Percentiles rank a stretch among this genome's conserved stretches.
Evolutionary conservation across 2,113 vertebrate species (phyloP).

Genomic region (Osmerus mordax): DNA sequence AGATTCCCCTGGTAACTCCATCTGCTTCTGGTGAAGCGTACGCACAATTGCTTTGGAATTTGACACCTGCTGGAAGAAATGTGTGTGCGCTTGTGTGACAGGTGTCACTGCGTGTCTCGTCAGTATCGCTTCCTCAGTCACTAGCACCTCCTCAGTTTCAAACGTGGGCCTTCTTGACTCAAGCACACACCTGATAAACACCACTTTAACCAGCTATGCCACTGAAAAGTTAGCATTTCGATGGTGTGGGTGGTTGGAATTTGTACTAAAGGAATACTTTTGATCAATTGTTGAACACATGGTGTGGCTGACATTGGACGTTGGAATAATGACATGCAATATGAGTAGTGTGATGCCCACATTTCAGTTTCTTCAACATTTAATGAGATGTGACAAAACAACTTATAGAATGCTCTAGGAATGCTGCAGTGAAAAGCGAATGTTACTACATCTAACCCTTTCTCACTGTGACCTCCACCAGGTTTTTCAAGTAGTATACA

Average conservation of each 20-base stretch:
- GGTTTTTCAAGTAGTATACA: too few relatives aligned
- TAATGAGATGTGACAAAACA: neutral
- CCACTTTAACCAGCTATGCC: too few relatives aligned
- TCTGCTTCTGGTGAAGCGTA: neutral
- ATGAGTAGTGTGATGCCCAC: too few relatives aligned
- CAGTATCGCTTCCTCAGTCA: too few relatives aligned
- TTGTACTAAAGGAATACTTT: neutral
- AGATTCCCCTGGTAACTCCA: neutral
- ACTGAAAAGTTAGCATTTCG: too few relatives aligned
- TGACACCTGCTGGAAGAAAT: slow-evolving; percentile 7
- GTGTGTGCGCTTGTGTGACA: neutral
- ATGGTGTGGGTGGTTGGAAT: neutral
- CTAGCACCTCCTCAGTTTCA: neutral
- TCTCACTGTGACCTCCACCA: too few relatives aligned
- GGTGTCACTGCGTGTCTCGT: neutral
- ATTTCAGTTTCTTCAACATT: too few relatives aligned
- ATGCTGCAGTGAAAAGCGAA: neutral
- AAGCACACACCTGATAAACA: too few relatives aligned
- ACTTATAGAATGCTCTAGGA: neutral
- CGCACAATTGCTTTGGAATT: slow-evolving; percentile 7
- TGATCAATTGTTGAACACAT: too few relatives aligned
- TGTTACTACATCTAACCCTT: neutral
- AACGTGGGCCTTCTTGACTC: neutral
- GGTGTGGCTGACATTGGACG: too few relatives aligned
- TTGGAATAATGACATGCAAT: too few relatives aligned